A percentile compares a stretch with the other conserved stretches of the same genome.
phyloP scores from a whole-genome alignment of 2,888 invertebrate species.

The Pseudeuparius sepicola region DNA sequence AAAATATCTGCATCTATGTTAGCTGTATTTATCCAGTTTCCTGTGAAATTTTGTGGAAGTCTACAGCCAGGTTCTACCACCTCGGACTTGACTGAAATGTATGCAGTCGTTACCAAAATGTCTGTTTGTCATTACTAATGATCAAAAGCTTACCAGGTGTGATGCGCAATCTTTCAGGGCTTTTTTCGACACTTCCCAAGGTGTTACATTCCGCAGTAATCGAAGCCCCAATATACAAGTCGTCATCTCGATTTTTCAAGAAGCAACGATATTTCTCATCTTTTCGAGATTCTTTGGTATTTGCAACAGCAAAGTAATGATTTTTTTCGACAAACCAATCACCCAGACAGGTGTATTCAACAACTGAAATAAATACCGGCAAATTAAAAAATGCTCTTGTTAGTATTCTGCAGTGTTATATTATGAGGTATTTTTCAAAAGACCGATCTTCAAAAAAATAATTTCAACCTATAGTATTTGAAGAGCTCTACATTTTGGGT shows the following conservation, averaged over 20 bases:
- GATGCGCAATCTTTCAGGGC: constrained; percentile 78
- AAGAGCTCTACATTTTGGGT: too few relatives aligned
- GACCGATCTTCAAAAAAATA: too few relatives aligned
- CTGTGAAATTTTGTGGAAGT: constrained; percentile 76
- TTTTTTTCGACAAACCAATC: constrained; percentile 95
- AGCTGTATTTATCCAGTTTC: constrained; percentile 91
- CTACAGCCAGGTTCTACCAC: constrained; percentile 85
- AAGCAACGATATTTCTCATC: constrained; percentile 94
- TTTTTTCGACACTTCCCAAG: constrained; percentile 85
- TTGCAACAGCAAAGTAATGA: constrained; percentile 94
- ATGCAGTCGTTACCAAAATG: too few relatives aligned
- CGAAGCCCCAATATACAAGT: constrained; percentile 82
- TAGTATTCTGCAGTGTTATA: too few relatives aligned
- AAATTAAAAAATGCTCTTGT: background rate
- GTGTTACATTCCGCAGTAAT: constrained; percentile 91
- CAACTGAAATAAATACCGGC: constrained; percentile 42
- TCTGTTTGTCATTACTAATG: too few relatives aligned
- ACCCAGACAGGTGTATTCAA: constrained; percentile 86
- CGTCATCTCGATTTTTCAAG: constrained; percentile 87
- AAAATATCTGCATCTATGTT: constrained; percentile 90
- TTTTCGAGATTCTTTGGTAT: constrained; percentile 89
- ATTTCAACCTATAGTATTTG: too few relatives aligned
- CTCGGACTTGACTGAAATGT: constrained; percentile 59
- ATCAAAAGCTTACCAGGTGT: constrained; percentile 56
- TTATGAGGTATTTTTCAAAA: too few relatives aligned